Conservation (phyloP, 2,797 vertebrate species). For the Pitangus sulphuratus region DNA sequence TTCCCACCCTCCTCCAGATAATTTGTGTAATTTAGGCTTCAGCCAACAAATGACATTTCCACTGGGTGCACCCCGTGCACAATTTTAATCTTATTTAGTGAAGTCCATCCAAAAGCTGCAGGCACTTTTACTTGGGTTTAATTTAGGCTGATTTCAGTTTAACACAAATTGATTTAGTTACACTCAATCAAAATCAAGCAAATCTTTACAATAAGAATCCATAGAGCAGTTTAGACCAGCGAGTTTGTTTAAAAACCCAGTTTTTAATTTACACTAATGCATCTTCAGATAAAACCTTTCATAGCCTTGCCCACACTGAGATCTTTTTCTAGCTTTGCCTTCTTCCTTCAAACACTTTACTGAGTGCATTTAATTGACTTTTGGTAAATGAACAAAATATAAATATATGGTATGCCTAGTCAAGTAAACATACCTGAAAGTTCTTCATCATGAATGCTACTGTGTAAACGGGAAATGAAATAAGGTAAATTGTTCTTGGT, state of each 20-base stretch:
- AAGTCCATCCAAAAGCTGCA: background rate
- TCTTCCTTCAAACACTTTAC: background rate
- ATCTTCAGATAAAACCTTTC: background rate
- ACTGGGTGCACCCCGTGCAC: background rate
- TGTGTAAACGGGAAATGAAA: background rate
- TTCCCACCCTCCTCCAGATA: background rate
- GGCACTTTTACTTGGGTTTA: background rate
- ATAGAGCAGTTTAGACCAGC: background rate
- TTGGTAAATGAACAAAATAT: background rate
- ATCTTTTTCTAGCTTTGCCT: background rate
- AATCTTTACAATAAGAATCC: background rate
- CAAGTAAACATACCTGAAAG: background rate
- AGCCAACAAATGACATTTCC: background rate
- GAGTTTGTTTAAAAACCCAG: background rate
- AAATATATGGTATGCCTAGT: background rate
- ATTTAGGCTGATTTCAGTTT: background rate
- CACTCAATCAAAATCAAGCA: background rate
- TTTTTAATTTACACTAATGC: background rate
- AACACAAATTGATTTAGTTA: background rate
- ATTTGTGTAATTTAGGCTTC: background rate
- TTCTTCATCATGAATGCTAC: background rate
- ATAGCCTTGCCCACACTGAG: background rate
- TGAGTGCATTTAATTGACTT: background rate
- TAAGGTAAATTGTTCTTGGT: background rate
- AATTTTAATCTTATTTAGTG: background rate